Evolutionary conservation across 2,113 vertebrate species (phyloP).

Genomic region (Xerus inauris): DNA sequence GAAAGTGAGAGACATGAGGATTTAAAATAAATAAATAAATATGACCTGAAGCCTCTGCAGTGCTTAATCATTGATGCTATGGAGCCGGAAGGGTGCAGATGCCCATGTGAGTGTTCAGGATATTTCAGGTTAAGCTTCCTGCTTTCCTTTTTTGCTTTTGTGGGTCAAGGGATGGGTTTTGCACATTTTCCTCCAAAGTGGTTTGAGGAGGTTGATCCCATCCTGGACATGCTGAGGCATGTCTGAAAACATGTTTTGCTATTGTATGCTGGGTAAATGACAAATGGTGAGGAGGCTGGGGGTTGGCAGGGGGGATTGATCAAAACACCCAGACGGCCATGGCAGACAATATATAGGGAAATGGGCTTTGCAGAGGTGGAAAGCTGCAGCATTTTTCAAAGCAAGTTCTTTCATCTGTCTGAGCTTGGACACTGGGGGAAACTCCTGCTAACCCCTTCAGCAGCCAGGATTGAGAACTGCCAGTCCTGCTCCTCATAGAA

Average conservation of each 20-base stretch:
- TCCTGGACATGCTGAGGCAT: conserved; percentile 69
- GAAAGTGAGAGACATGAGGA: conserved; percentile 73
- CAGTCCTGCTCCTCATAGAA: neutral
- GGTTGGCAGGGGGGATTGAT: neutral
- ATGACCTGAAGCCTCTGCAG: conserved; percentile 70
- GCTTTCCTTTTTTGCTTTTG: conserved; percentile 18
- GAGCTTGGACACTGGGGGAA: conserved; percentile 67
- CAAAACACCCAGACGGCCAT: conserved; percentile 75
- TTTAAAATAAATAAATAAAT: conserved; percentile 80
- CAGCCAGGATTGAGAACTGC: conserved; percentile 53
- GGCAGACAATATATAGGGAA: conserved; percentile 69
- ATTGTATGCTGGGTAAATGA: conserved; percentile 71
- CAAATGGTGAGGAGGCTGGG: conserved; percentile 70
- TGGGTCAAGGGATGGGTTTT: conserved; percentile 28
- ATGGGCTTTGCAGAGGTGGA: conserved; percentile 41
- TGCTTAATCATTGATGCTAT: conserved; percentile 35
- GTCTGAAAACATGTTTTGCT: conserved; percentile 77
- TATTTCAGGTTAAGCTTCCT: conserved; percentile 62
- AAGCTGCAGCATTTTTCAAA: conserved; percentile 73
- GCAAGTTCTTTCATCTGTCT: conserved; percentile 61
- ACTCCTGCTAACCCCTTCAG: conserved; percentile 31
- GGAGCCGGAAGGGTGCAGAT: neutral
- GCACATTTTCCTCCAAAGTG: conserved; percentile 66
- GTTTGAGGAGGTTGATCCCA: conserved; percentile 37
- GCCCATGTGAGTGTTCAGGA: neutral